phyloP scores from a whole-genome alignment of 2,113 vertebrate species.

The Pangasianodon hypophthalmus region DNA sequence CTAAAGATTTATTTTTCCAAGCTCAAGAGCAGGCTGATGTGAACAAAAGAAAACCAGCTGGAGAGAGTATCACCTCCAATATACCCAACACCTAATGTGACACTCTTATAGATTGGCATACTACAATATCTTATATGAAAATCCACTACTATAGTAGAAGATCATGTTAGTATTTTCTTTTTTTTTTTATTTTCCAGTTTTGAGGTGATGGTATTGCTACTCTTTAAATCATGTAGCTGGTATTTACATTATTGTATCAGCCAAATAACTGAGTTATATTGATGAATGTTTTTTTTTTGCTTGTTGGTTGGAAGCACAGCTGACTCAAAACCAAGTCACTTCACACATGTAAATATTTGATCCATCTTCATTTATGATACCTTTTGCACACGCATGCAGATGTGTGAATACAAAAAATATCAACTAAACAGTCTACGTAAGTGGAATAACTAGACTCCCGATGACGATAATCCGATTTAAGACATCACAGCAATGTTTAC shows the following conservation, averaged over 20 bases:
- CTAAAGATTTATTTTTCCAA: background rate
- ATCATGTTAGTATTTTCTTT: background rate
- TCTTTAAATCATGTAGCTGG: background rate
- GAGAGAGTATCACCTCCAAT: background rate
- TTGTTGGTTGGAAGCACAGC: background rate
- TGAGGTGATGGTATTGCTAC: background rate
- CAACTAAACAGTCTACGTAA: background rate
- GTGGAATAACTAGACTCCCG: background rate
- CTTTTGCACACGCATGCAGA: background rate
- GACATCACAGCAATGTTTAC: background rate
- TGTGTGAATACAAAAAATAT: background rate
- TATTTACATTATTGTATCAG: background rate
- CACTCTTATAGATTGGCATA: background rate
- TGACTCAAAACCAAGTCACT: background rate
- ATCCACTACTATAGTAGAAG: background rate
- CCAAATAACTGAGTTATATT: background rate
- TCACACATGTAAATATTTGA: background rate
- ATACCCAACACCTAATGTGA: background rate
- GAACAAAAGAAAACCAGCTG: constrained; percentile 4
- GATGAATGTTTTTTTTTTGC: background rate
- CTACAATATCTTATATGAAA: background rate
- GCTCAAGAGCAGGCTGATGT: background rate
- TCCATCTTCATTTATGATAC: background rate
- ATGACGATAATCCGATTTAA: background rate
- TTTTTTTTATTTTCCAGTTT: background rate